These are phyloP conservation scores for Hypolimnas misippus DNA, from an alignment of 2,888 invertebrate genomes.

Conservation along the genomic window DNA sequence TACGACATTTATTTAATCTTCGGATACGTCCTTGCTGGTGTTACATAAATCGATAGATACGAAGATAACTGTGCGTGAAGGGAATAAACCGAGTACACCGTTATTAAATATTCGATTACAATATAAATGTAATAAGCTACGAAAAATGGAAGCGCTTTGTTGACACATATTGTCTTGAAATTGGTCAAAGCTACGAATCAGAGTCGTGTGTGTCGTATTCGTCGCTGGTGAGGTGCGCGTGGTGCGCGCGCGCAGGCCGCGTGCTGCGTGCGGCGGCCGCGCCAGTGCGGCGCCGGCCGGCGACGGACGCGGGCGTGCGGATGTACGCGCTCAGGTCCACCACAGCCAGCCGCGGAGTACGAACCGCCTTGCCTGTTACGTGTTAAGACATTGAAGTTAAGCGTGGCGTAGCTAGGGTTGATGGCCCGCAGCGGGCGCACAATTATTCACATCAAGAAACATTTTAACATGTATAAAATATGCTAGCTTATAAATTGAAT, in stretches of 20 bases:
- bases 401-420: too few relatives aligned
- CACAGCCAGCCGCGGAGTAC: slow-evolving; percentile 70
- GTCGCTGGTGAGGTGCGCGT: slow-evolving; percentile 65
- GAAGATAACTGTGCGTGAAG: slow-evolving; percentile 1
- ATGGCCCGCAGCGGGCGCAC: too few relatives aligned
- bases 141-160: slow-evolving; percentile 44
- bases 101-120: background rate
- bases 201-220: slow-evolving; percentile 76
- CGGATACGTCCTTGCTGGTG: background rate
- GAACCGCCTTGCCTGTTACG: slow-evolving; percentile 65
- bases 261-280: slow-evolving; percentile 51
- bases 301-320: slow-evolving; percentile 52
- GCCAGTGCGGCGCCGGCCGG: slow-evolving; percentile 41
- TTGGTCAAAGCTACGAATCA: slow-evolving; percentile 54
- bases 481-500: too few relatives aligned
- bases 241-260: slow-evolving; percentile 49
- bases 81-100: slow-evolving; percentile 2
- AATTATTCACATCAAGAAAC: too few relatives aligned
- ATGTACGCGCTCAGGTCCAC: slow-evolving; percentile 74
- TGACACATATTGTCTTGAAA: slow-evolving; percentile 6
- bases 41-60: background rate
- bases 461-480: too few relatives aligned
- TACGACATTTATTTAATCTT: slow-evolving; percentile 26
- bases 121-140: slow-evolving; percentile 9
- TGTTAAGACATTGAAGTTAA: background rate